Evolutionary conservation across 92 coral and sea anemone genomes (phyloP), one percentile per base, ranked within the genome.

Genomic region (Epizoanthus rinbou): DNA sequence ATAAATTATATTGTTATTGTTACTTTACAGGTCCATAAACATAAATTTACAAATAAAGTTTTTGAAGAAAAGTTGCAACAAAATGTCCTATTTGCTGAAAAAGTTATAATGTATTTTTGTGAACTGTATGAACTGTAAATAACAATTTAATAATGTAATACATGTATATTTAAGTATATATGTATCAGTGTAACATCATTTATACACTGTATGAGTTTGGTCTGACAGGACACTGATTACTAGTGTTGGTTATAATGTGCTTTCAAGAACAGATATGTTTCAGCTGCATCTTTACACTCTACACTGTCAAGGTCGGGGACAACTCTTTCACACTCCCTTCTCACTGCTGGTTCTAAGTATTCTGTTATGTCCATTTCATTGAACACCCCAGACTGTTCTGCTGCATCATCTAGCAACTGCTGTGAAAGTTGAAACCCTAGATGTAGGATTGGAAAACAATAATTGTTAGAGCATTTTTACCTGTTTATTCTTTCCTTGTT

Each of bases 191-290:
- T 23, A 62, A 62, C 67, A 62, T 62, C 67, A 62, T 62, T 62
- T 23, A 4, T 16, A 62, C 67, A 62, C 67, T 62, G 67, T 62
- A 62, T 16, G 67, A 62, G 67, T 62, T 62, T 62, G 67, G 67
- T 62, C 67, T 28, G 31, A 28, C 31, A 28, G 31, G 31, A 28
- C 31, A 28, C n/a, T n/a, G n/a, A 60, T 17, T 62, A 62, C 67
- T 62, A 62, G 67, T 62, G 67, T 17, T 62, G 67, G 67, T 62
- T 28, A 28, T 2, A 62, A 62, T 62, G 67, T 62, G 67, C 21
- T 62, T 62, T 62, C 67, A 62, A 62, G 67, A 62, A 62, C 67
- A 62, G 67, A 62, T 62, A 62, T 21, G 67, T 62, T 62, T 16
- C 24, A 62, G 67, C 58, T 53, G 58, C 58, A 62, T 62, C 67